Evolutionary conservation across 2,113 vertebrate genomes (phyloP), one percentile per base, ranked within the genome.

Genomic region (Anseranas semipalmata): DNA sequence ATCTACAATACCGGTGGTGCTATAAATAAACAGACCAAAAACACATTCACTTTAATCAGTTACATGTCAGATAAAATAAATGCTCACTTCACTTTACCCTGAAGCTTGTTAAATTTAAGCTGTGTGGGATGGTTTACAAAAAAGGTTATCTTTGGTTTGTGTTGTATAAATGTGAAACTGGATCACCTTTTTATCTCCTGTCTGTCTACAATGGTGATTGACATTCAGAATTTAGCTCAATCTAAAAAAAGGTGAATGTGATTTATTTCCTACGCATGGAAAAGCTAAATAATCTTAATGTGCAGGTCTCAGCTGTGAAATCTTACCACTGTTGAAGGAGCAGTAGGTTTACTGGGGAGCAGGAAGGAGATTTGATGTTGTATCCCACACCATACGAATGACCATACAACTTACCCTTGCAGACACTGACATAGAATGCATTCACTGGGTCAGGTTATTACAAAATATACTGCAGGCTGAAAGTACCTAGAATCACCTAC

Each of bases 21-120:
- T 92, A 89, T 77, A 95, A 93, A 95, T 75, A 87, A 95, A 78
- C 37, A 91, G 58, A 82, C 58, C 50, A 87, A 92, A 91, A 91
- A 0, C 50, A 85, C 16, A 76, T 76, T 87, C 21, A 53, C 19
- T 89, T 58, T 85, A 92, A 90, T 93, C 62, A 89, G 53, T 55
- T 68, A 59, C 8, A 35, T 33, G 77, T 84, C 89, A 96, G 67
- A 91, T 82, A 92, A 96, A 95, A 96, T 71, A 93, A 91, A 94
- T 82, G 4, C 79, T 75, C 88, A 32, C 28, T 70, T 70, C 48
- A 50, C 17, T 75, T 92, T 66, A 85, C 19, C 50, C 66, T 79
- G 41, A 95, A 82, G n/a, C 22, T 82, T 87, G 60, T 75, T 92
- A 93, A 67, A 82, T 65, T 70, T 79, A 50, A 87, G 37, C 37